phyloP scores from a whole-genome alignment of 2,113 vertebrate species.

The Phyllopteryx taeniolatus region DNA sequence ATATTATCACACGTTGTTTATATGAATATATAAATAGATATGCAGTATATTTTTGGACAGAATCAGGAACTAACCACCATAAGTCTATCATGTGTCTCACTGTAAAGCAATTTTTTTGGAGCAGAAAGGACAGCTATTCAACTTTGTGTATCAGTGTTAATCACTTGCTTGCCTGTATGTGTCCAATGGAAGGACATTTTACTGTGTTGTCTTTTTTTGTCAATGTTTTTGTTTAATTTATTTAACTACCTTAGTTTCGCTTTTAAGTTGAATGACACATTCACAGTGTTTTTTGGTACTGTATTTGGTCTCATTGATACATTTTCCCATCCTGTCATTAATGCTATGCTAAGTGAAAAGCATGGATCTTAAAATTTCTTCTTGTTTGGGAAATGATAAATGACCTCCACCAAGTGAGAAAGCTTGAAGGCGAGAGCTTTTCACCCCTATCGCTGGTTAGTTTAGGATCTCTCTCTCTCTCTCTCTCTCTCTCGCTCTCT shows the following conservation, averaged over 20 bases:
- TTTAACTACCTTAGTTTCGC: slow-evolving; percentile 60
- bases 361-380: neutral
- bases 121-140: slow-evolving; percentile 33
- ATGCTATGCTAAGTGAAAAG: neutral
- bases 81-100: slow-evolving; percentile 35
- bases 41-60: slow-evolving; percentile 64
- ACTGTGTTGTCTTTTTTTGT: neutral
- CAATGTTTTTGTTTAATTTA: slow-evolving; percentile 62
- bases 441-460: neutral
- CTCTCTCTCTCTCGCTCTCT: too few species aligned
- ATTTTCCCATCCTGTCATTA: neutral
- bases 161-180: slow-evolving; percentile 29
- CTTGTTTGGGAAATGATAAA: neutral
- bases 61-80: slow-evolving; percentile 64
- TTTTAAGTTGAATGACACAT: slow-evolving; percentile 38
- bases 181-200: slow-evolving; percentile 28
- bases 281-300: slow-evolving; percentile 9
- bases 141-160: slow-evolving; percentile 54
- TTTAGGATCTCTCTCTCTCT: neutral
- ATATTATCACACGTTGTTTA: slow-evolving; percentile 53
- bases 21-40: slow-evolving; percentile 66
- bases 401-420: neutral
- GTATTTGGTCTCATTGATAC: neutral
- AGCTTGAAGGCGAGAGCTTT: neutral
- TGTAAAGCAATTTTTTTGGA: slow-evolving; percentile 19